Conservation (phyloP, 1,140 invertebrate species). For the Drosophila burlai region DNA sequence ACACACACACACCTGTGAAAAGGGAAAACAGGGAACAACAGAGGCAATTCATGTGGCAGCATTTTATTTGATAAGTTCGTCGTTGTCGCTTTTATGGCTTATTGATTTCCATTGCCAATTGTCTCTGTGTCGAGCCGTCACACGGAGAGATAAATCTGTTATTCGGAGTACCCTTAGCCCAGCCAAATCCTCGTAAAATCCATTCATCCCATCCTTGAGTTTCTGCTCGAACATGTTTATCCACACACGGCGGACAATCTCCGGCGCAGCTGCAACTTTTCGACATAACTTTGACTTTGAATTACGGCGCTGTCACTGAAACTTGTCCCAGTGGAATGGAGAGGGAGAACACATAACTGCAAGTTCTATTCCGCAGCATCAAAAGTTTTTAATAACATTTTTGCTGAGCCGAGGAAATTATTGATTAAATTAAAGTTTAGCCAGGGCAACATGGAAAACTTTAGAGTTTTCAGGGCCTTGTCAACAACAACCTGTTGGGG, state of each 20-base stretch:
- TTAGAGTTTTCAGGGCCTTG: constrained; percentile 18
- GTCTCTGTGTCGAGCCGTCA: constrained; percentile 48
- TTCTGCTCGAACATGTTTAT: constrained; percentile 28
- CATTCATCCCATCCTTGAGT: constrained; percentile 3
- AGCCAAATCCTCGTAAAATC: constrained; percentile 23
- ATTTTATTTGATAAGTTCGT: constrained; percentile 74
- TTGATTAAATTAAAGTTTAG: constrained; percentile 34
- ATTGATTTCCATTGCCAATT: constrained; percentile 70
- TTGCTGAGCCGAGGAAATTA: constrained; percentile 15
- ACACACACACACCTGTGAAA: constrained; percentile 9
- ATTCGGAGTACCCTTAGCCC: not conserved
- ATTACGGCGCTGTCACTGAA: constrained; percentile 42
- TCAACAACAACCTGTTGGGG: constrained; percentile 37
- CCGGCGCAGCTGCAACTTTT: constrained; percentile 40
- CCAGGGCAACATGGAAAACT: constrained; percentile 1
- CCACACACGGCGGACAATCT: constrained; percentile 24
- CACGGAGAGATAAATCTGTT: constrained; percentile 66
- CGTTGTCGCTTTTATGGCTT: constrained; percentile 68
- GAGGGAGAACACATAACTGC: not conserved
- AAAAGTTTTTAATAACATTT: constrained; percentile 58
- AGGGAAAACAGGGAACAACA: constrained; percentile 4
- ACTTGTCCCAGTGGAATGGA: constrained; percentile 32
- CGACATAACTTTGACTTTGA: constrained; percentile 55
- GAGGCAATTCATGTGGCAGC: constrained; percentile 43
- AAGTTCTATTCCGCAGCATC: constrained; percentile 10